Conservation (phyloP, 2,888 invertebrate genomes). For the Galeopsomyia nigrocyanea region DNA sequence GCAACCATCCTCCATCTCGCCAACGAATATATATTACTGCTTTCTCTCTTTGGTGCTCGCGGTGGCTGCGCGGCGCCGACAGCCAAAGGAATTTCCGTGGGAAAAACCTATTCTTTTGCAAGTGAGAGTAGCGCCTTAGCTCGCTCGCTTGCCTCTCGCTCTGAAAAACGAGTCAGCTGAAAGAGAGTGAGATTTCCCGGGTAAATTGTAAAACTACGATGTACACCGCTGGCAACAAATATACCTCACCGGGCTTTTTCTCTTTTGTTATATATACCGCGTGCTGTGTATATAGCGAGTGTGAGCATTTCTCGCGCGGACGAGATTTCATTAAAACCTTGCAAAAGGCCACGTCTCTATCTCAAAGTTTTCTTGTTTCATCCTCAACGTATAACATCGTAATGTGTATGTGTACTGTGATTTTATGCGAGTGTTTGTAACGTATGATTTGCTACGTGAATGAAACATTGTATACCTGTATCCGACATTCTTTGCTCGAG, state of each 20-base stretch:
- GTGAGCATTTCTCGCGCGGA: not conserved
- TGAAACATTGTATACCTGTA: too few species aligned
- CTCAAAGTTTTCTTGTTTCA: too few species aligned
- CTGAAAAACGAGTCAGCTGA: constrained; percentile 11
- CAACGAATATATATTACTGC: constrained; percentile 33
- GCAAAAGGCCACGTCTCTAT: not conserved
- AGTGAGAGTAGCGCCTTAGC: not conserved
- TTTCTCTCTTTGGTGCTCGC: not conserved
- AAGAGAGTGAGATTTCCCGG: not conserved
- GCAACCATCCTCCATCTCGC: constrained; percentile 8
- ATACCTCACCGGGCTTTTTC: not conserved
- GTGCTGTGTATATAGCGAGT: constrained; percentile 4
- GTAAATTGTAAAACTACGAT: constrained; percentile 25
- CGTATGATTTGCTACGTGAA: too few species aligned
- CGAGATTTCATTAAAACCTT: constrained; percentile 17
- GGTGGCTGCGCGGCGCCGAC: constrained; percentile 12
- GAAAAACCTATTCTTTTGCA: constrained; percentile 34
- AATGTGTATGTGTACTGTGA: too few species aligned
- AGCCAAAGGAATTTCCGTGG: constrained; percentile 24
- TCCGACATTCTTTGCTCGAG: too few species aligned
- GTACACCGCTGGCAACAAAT: not conserved
- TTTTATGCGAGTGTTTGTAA: too few species aligned
- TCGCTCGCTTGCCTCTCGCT: not conserved
- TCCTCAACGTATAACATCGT: too few species aligned
- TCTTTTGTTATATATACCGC: not conserved